Conservation (phyloP, 2,113 vertebrate species). For the Macrotus californicus region DNA sequence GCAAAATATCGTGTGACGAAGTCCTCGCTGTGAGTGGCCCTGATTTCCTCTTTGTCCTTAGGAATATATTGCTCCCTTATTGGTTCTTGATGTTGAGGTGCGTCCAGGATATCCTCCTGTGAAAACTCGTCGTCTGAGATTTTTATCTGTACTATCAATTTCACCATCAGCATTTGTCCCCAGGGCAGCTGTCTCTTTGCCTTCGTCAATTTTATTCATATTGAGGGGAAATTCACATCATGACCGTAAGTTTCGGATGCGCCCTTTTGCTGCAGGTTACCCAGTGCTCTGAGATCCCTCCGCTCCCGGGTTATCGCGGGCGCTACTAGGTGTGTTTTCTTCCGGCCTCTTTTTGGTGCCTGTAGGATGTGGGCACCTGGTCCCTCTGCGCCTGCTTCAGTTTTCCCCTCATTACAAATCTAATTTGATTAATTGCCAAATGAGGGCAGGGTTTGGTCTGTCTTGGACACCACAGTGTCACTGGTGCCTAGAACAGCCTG, state of each 20-base stretch:
- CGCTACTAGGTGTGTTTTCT: background rate
- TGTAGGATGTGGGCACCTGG: rapidly evolving
- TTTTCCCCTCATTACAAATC: background rate
- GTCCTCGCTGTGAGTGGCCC: background rate
- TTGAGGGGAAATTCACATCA: background rate
- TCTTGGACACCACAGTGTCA: background rate
- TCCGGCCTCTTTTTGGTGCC: background rate
- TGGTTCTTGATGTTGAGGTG: background rate
- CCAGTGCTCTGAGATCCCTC: no score
- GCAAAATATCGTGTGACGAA: background rate
- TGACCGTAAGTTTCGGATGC: no score
- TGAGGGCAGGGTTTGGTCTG: background rate
- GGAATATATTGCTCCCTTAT: background rate
- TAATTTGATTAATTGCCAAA: background rate
- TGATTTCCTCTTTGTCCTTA: background rate
- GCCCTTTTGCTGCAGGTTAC: background rate
- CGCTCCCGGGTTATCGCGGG: rapidly evolving
- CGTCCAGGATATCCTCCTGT: background rate
- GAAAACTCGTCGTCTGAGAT: background rate
- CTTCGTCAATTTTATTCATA: background rate
- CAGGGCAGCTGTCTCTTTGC: background rate
- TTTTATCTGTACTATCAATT: rapidly evolving
- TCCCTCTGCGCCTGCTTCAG: background rate
- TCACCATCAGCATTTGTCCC: background rate
- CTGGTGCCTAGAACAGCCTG: background rate